Percentiles rank a stretch among this genome's conserved stretches.
These are phyloP conservation scores for Eupithecia subumbrata DNA, from an alignment of 2,888 invertebrate species.

Conservation along the genomic window DNA sequence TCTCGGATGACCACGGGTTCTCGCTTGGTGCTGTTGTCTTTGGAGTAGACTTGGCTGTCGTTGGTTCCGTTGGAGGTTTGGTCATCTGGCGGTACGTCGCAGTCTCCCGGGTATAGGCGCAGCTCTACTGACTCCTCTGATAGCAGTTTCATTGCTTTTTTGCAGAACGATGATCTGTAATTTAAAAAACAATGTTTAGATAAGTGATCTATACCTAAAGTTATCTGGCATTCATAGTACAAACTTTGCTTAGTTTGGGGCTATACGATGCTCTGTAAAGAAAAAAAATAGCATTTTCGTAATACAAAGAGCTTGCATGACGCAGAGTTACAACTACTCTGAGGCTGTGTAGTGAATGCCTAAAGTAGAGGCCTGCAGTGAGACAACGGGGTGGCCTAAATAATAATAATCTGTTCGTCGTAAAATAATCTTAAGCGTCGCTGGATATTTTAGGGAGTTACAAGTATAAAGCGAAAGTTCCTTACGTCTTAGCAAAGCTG, in stretches of 20 bases:
- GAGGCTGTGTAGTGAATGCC: not conserved
- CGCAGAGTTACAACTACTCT: no score
- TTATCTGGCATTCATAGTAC: not conserved
- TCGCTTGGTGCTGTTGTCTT: constrained; percentile 62
- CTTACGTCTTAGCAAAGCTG: constrained; percentile 91
- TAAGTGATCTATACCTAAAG: not conserved
- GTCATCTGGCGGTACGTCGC: constrained; percentile 84
- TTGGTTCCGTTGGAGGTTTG: constrained; percentile 52
- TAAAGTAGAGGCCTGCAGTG: not conserved
- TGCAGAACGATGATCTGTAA: constrained; percentile 90
- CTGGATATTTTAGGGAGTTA: not conserved
- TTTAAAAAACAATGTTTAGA: constrained; percentile 14
- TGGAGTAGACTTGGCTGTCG: constrained; percentile 53
- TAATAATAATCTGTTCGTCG: not conserved
- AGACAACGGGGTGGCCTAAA: not conserved
- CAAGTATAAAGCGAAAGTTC: not conserved
- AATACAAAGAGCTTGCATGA: not conserved
- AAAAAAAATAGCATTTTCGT: not conserved
- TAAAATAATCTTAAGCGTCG: not conserved
- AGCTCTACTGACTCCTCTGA: constrained; percentile 89
- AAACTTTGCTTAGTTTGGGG: not conserved
- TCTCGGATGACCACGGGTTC: constrained; percentile 47
- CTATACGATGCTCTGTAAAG: not conserved
- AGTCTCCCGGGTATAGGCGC: constrained; percentile 90
- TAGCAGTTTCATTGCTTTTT: constrained; percentile 88